Evolutionary conservation across 2,113 vertebrate species (phyloP), one percentile per base, ranked within the genome.

Genomic region (Machaerirhynchus nigripectus): DNA sequence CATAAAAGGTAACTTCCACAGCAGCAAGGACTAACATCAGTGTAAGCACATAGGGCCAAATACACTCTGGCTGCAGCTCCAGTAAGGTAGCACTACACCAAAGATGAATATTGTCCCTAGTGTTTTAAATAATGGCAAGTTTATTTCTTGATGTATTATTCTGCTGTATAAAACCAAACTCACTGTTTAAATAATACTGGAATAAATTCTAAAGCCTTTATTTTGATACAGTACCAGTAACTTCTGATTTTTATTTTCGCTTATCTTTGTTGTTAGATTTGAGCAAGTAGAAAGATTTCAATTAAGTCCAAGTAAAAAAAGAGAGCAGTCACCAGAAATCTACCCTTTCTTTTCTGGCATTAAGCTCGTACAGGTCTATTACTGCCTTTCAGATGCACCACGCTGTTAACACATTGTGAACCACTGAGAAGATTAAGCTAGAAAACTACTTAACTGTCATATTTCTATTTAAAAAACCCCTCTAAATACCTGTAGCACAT

Each of bases 401-500:
- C 5, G 1, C 24, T 28, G 12, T 64, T 89, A 84, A 93, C 1
- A 3, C 40, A 35, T 15, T 71, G 16, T 60, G 60, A 82, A 60
- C 24, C 23, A 84, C 30, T 17, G 40, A 74, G 46, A 74, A 55
- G 12, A 83, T 49, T 53, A 76, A 59, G 31, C 31, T 44, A 70
- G 35, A 86, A 67, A 89, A 31, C 10, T 31, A 61, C 24, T 60
- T 50, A 76, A 52, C 19, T 27, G 47, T n/a, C 53, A 21, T 15
- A 74, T 60, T 73, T 56, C 13, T 49, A 65, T 59, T 68, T 6
- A 10, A 86, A 89, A 93, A 74, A 13, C 6, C 21, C 31, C 28
- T 63, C 53, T 65, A 73, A 28, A 23, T 97, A 98, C 99, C 99
- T 99, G 99, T 18, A 99, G 98, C 53, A 99, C 99, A 8, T 99